Conservation (phyloP, 2,113 vertebrate genomes). For the Trogon melanurus region DNA sequence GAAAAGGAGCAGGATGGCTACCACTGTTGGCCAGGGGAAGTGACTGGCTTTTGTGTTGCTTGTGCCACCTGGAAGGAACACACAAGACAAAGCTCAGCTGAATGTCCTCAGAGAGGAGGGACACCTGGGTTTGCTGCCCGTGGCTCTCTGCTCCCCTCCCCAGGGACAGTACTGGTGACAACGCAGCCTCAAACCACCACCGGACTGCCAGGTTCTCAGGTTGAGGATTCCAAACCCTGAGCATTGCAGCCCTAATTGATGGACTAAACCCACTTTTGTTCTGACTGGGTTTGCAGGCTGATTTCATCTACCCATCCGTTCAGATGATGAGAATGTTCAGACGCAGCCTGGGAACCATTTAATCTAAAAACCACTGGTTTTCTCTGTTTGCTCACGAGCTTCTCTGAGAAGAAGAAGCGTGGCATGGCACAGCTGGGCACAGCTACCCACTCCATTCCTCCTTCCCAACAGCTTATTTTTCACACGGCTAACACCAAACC, state of each 20-base stretch:
- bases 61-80: not conserved
- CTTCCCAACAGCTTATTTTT: not conserved
- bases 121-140: accelerated
- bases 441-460: not conserved
- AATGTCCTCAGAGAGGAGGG: accelerated
- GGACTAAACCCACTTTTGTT: not conserved
- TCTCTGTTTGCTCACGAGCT: not conserved
- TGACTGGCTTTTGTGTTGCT: not conserved
- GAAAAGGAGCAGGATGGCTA: slow-evolving; percentile 57
- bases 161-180: accelerated
- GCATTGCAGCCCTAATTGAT: not conserved
- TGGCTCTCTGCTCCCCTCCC: accelerated
- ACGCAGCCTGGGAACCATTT: not conserved
- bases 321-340: not conserved
- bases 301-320: not conserved
- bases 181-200: not conserved
- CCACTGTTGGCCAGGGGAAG: slow-evolving; percentile 63
- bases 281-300: not conserved
- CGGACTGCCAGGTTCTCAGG: accelerated
- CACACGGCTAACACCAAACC: not conserved
- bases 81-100: accelerated
- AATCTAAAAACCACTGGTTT: accelerated
- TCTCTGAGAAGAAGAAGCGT: not conserved
- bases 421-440: accelerated
- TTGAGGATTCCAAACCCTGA: not conserved